Evolutionary conservation across 2,797 vertebrate species (phyloP).

Genomic region (Myotis planiceps): DNA sequence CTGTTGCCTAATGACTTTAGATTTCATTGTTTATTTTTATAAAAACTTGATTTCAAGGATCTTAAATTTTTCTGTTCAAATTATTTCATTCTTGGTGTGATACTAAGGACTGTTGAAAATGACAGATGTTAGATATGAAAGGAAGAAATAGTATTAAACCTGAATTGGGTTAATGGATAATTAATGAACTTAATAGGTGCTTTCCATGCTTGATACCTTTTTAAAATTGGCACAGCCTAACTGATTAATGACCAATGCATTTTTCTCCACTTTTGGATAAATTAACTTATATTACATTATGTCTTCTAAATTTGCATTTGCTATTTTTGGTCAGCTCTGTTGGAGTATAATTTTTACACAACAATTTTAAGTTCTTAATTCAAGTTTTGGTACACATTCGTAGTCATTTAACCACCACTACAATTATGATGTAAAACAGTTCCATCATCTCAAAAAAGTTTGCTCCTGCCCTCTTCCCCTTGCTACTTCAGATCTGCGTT

Average conservation of each 20-base stretch:
- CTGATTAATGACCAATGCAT: background rate
- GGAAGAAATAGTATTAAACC: background rate
- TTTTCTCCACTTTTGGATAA: background rate
- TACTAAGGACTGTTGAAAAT: background rate
- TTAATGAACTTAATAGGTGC: conserved; percentile 16
- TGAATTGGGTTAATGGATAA: background rate
- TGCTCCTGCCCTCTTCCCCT: background rate
- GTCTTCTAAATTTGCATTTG: background rate
- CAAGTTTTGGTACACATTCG: background rate
- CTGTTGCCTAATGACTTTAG: background rate
- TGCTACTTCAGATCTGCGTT: background rate
- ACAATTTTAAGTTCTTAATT: background rate
- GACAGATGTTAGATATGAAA: background rate
- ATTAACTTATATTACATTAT: background rate
- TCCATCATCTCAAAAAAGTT: background rate
- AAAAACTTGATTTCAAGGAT: background rate
- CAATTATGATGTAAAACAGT: background rate
- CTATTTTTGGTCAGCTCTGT: background rate
- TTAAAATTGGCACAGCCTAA: conserved; percentile 9
- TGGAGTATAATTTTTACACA: background rate
- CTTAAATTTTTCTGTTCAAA: background rate
- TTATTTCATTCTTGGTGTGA: background rate
- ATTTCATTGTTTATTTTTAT: background rate
- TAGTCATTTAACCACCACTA: background rate
- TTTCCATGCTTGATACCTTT: background rate